Evolutionary conservation across 2,888 invertebrate species (phyloP), one percentile per base, ranked within the genome.

Genomic region (Aquatica leii): DNA sequence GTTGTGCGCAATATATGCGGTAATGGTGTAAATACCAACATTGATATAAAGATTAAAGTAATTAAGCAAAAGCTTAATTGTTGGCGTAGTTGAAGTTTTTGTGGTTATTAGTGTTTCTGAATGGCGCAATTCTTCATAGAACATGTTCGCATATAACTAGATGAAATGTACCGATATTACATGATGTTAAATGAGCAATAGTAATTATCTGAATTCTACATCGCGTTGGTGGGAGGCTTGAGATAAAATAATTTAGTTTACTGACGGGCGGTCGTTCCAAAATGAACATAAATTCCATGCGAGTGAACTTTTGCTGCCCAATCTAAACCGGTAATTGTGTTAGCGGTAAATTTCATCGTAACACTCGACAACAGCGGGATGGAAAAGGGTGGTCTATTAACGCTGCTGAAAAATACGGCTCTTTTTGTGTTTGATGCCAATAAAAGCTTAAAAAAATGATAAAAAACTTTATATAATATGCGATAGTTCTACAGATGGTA

Each of bases 301-400:
- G 76, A 76, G 72, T 74, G 77, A 76, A 74, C 75, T 76, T 75
- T 74, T 72, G 74, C 76, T 76, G 77, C 76, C 78, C 78, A 78
- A 79, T 78, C 77, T 78, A 78, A 78, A 79, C 78, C 76, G 76
- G 78, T 79, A 79, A 80, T 79, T 79, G 78, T 77, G 78, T 79
- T 78, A 76, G 77, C 78, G 78, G 78, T 78, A 79, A 78, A 78
- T 78, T 79, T 77, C 74, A 71, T 74, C 74, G 74, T 74, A 77
- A 76, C 74, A 75, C 76, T 74, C 76, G 73, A 76, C 75, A 76
- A 76, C 73, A 70, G 69, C 71, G 69, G 68, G 67, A 69, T 64
- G 68, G 65, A 67, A 67, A 71, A 71, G 71, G 68, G 59, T 49
- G 37, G 63, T 59, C 59, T 60, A 66, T 62, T 66, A 66, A 56